Percentiles rank a stretch among this genome's conserved stretches.
phyloP scores from a whole-genome alignment of 2,797 vertebrate species.

The Notolepis coatsorum region DNA sequence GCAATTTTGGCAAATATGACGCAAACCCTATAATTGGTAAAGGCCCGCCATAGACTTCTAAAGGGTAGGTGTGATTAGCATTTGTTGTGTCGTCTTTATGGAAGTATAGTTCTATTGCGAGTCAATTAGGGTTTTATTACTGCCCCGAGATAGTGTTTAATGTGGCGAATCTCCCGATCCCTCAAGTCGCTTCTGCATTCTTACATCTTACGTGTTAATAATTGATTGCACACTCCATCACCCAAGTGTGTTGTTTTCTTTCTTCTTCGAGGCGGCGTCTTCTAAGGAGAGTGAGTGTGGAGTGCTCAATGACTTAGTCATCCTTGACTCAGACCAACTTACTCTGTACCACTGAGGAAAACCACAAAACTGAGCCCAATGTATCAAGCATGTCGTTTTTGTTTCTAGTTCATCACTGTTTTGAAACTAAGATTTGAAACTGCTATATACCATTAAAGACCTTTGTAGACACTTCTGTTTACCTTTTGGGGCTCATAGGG shows the following conservation, averaged over 20 bases:
- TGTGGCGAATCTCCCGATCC: slow-evolving; percentile 23
- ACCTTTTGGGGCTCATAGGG: too few species aligned
- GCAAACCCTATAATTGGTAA: not conserved
- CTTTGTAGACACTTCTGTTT: too few species aligned
- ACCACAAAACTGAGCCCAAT: not conserved
- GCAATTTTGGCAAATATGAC: slow-evolving; percentile 11
- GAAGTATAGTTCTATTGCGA: slow-evolving; percentile 8
- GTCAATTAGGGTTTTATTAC: slow-evolving; percentile 2
- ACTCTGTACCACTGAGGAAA: slow-evolving; percentile 4
- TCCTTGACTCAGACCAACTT: slow-evolving; percentile 2
- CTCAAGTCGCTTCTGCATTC: slow-evolving; percentile 38
- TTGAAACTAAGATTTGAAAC: too few species aligned
- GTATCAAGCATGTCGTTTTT: not conserved
- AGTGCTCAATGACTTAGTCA: slow-evolving; percentile 20
- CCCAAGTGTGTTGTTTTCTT: not conserved
- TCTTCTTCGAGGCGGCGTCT: not conserved
- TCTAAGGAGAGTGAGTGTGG: slow-evolving; percentile 8
- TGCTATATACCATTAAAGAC: too few species aligned
- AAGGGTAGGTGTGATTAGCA: slow-evolving; percentile 7
- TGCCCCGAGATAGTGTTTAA: slow-evolving; percentile 16
- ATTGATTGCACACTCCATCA: slow-evolving; percentile 29
- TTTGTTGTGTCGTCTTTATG: slow-evolving; percentile 11
- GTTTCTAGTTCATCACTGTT: too few species aligned
- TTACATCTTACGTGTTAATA: slow-evolving; percentile 29
- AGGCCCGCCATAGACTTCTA: not conserved